These are phyloP conservation scores for Parapsyche elsis DNA, from an alignment of 1,140 invertebrate species.

Conservation along the genomic window DNA sequence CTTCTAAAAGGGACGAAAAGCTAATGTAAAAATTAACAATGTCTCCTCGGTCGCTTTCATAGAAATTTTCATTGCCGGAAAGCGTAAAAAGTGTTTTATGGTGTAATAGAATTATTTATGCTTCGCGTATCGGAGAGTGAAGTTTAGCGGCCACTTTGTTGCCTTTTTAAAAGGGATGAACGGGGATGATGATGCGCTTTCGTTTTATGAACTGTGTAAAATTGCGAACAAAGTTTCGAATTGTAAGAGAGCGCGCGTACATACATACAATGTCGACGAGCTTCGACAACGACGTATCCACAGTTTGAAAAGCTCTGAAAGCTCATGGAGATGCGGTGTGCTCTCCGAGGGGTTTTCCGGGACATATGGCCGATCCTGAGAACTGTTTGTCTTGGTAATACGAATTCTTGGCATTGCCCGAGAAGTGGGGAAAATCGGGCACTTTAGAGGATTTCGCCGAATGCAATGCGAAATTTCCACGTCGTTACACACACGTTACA, in stretches of 20 bases:
- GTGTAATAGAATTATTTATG: too few relatives aligned
- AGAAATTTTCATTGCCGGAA: too few relatives aligned
- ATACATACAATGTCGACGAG: neutral
- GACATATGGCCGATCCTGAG: neutral
- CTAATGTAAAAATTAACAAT: too few relatives aligned
- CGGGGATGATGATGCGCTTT: neutral
- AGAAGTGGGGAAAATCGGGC: neutral
- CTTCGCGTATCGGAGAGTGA: too few relatives aligned
- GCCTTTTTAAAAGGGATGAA: neutral
- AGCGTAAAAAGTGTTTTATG: too few relatives aligned
- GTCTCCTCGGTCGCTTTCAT: too few relatives aligned
- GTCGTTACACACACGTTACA: too few relatives aligned
- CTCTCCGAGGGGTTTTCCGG: neutral
- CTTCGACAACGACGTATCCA: neutral
- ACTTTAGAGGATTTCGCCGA: neutral
- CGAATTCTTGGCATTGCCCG: constrained; percentile 13
- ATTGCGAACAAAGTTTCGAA: neutral
- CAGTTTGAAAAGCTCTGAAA: neutral
- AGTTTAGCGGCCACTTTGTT: neutral
- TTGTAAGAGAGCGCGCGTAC: neutral
- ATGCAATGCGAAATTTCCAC: neutral
- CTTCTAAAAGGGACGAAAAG: too few relatives aligned
- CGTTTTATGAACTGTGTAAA: neutral
- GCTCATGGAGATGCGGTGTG: neutral
- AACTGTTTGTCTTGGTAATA: constrained; percentile 19